Evolutionary conservation across 2,888 invertebrate genomes (phyloP).

Genomic region (Rhingia rostrata): DNA sequence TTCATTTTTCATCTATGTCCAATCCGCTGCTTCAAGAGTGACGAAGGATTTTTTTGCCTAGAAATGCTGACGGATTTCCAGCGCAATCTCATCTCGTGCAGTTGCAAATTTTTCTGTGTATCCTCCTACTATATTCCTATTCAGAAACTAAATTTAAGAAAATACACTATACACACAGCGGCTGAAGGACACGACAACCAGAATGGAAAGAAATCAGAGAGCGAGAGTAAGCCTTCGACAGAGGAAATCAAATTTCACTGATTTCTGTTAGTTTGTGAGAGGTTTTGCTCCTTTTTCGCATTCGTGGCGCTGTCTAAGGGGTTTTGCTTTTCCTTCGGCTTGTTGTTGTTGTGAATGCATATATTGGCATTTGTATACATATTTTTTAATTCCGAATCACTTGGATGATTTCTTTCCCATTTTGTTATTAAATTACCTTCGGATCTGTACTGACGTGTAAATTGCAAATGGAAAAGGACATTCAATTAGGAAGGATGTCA

Average conservation of each 20-base stretch:
- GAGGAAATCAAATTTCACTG: constrained; percentile 71
- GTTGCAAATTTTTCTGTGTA: constrained; percentile 13
- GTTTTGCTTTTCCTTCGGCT: not conserved
- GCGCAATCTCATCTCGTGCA: not conserved
- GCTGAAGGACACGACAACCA: constrained; percentile 22
- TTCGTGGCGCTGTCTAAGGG: not conserved
- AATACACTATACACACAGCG: constrained; percentile 40
- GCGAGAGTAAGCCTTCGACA: constrained; percentile 51
- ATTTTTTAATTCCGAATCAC: constrained; percentile 35
- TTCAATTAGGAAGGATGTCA: constrained; percentile 39
- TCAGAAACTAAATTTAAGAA: constrained; percentile 57
- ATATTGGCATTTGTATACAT: not conserved
- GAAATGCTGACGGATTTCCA: constrained; percentile 33
- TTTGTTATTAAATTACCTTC: constrained; percentile 62
- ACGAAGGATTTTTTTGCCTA: constrained; percentile 35
- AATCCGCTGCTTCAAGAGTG: constrained; percentile 50
- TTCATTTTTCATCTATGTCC: constrained; percentile 27
- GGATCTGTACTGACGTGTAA: constrained; percentile 32
- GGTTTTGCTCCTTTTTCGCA: constrained; percentile 19
- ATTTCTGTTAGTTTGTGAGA: constrained; percentile 63
- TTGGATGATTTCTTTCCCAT: not conserved
- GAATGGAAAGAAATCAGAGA: constrained; percentile 49
- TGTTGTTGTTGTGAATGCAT: not conserved
- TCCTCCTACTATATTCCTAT: constrained; percentile 8
- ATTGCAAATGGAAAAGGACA: constrained; percentile 41